A percentile compares a stretch with the other conserved stretches of the same genome.
Conservation (phyloP, 2,797 vertebrate genomes). For the Eupleurogrammus muticus region DNA sequence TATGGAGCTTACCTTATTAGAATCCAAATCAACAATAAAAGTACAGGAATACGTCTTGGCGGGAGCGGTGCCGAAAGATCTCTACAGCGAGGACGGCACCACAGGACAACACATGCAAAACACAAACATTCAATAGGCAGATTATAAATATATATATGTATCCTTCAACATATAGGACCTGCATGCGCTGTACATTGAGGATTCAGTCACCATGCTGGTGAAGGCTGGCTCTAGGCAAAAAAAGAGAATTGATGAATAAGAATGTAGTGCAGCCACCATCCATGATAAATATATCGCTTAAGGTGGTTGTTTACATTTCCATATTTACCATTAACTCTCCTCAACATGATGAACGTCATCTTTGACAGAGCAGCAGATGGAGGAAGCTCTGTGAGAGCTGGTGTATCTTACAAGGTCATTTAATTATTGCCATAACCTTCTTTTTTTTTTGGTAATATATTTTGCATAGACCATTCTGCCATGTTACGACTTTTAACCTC, state of each 20-base stretch:
- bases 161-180: conserved; percentile 28
- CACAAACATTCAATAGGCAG: conserved; percentile 31
- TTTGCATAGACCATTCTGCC: background rate
- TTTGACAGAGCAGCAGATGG: conserved; percentile 4
- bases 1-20: conserved; percentile 49
- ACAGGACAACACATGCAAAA: conserved; percentile 19
- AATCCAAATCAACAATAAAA: conserved; percentile 51
- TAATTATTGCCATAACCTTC: background rate
- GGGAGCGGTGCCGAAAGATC: conserved; percentile 5
- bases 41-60: conserved; percentile 28
- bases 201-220: conserved; percentile 5
- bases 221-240: conserved; percentile 27
- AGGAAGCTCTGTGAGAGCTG: background rate
- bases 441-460: background rate
- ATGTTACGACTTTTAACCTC: background rate
- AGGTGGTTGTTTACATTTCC: conserved; percentile 11
- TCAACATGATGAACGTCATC: conserved; percentile 5
- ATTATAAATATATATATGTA: conserved; percentile 62
- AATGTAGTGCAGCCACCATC: background rate
- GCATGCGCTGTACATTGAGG: conserved; percentile 10
- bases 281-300: conserved; percentile 6
- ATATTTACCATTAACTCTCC: background rate
- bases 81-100: conserved; percentile 23
- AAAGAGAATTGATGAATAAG: conserved; percentile 16
- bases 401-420: conserved; percentile 3